Evolutionary conservation across 1,140 invertebrate species (phyloP).

Genomic region (Physella acuta): DNA sequence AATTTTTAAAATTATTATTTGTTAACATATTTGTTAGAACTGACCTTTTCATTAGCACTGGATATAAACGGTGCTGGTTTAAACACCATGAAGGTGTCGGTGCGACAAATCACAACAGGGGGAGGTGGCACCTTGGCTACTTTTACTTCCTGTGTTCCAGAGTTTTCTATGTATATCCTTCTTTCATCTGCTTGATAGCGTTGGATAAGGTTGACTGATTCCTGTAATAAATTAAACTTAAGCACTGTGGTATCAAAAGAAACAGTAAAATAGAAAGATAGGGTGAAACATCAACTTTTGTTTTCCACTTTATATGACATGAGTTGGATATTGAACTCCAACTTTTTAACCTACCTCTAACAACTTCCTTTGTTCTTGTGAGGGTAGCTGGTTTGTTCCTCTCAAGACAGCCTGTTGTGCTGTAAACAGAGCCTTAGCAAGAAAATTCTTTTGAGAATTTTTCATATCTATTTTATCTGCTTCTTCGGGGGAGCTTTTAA

Average conservation of each 20-base stretch:
- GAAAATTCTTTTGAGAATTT: constrained; percentile 48
- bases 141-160: not conserved
- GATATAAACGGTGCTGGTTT: constrained; percentile 45
- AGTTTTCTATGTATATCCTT: constrained; percentile 49
- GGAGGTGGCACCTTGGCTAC: constrained; percentile 46
- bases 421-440: constrained; percentile 50
- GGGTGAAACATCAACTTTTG: not conserved
- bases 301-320: not conserved
- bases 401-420: constrained; percentile 49
- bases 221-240: constrained; percentile 33
- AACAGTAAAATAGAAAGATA: not conserved
- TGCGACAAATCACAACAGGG: constrained; percentile 54
- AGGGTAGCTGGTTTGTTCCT: constrained; percentile 31
- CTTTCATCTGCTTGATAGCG: constrained; percentile 52
- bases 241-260: not conserved
- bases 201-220: constrained; percentile 44
- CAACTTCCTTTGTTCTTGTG: constrained; percentile 43
- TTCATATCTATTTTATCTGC: too few species aligned
- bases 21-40: too few species aligned
- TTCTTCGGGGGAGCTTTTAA: too few species aligned
- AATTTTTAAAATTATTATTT: too few species aligned
- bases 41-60: constrained; percentile 25
- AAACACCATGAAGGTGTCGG: constrained; percentile 55
- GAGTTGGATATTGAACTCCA: not conserved
- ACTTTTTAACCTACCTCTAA: constrained; percentile 45